Evolutionary conservation across 2,888 invertebrate species (phyloP), one percentile per base, ranked within the genome.

Genomic region (Nasonovia ribisnigri): DNA sequence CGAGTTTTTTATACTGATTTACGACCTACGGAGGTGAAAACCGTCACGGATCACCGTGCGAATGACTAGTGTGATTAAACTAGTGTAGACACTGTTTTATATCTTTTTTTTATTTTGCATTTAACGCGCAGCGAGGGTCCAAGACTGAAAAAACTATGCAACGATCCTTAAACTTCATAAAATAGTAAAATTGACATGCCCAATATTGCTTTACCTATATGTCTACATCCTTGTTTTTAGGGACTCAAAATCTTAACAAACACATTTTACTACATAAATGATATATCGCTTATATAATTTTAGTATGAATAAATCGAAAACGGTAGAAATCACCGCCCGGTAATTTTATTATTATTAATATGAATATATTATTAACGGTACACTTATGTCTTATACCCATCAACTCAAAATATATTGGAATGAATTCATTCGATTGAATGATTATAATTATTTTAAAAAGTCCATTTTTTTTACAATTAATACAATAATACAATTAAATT

Each of bases 1-100:
- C 88, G 26, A 57, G 88, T 88, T 36, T 77, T 57, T 88, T 88
- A 57, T 88, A 88, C 88, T 57, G 29, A 57, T 88, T 88, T 57
- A 88, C 57, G 29, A 88, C 29, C 57, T 88, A 88, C 57, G 57
- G 16, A 57, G 77, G 77, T 29, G 42, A 43, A 16, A 43, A 84
- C 42, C 84, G 77, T 77, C 36, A 36, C 36, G 36, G 77, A 20
- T 77, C 20, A 36, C 6, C 20, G 77, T 36, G 8, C 77, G 20
- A 77, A 20, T 36, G 36, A 77, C 36, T 36, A 36, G 77, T 36
- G 20, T 13, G 77, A 36, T 77, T 3, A 20, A 77, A n/a, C n/a
- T n/a, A n/a, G n/a, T n/a, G n/a, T n/a, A n/a, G 77, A 36, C 36
- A 4, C 36, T 36, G 6, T 42, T 36, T 77, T 36, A 77, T 20